phyloP scores from a whole-genome alignment of 2,797 vertebrate genomes.

The Florisuga fusca region DNA sequence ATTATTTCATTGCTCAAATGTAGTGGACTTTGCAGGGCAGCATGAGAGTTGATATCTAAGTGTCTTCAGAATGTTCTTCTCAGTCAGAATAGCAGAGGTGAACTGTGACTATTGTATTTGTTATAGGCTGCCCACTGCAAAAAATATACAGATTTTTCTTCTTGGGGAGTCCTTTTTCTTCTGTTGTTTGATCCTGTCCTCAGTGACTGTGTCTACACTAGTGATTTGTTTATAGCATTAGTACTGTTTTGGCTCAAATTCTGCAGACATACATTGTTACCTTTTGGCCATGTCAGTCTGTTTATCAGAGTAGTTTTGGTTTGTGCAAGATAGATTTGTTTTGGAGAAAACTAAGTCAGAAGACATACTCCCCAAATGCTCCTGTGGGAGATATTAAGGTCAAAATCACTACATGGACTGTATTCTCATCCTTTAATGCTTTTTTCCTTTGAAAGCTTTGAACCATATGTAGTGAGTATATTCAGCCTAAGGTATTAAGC shows the following conservation, averaged over 20 bases:
- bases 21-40: background rate
- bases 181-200: background rate
- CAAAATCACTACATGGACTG: background rate
- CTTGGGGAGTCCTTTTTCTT: background rate
- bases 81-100: background rate
- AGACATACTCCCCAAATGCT: background rate
- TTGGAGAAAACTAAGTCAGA: background rate
- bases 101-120: background rate
- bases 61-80: background rate
- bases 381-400: fast-evolving
- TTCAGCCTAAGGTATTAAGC: background rate
- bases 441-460: background rate
- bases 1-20: background rate
- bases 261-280: background rate
- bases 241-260: background rate
- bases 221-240: background rate
- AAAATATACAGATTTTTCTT: background rate
- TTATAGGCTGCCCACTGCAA: background rate
- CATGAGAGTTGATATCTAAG: background rate
- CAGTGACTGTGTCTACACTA: background rate
- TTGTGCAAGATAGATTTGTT: background rate
- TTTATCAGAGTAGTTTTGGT: background rate
- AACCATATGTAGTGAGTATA: background rate
- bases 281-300: background rate
- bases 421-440: background rate